Evolutionary conservation across 2,797 vertebrate species (phyloP), one percentile per base, ranked within the genome.

Genomic region (Enteromius unitaeniatus): DNA sequence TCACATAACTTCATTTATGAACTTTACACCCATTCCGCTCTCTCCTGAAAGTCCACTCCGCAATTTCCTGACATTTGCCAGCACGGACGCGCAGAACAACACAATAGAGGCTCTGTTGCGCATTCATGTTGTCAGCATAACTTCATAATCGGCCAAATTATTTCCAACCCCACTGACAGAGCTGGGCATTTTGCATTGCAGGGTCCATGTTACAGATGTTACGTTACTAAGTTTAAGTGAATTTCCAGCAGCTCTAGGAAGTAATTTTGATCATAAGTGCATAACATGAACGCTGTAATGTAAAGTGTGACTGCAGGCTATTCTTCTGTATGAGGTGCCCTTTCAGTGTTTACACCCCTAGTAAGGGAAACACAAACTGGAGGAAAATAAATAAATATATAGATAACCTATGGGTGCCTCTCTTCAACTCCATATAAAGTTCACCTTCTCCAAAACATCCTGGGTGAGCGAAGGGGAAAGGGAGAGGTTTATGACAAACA

Each of bases 281-380:
- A 68, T 60, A 76, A 53, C 47, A 72, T 34, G 21, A 70, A 47
- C 37, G 51, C 45, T 78, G 51, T 49, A 47, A 78, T 60, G 75
- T 70, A 70, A 83, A n/a, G 13, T 77, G 75, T 51, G 17, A n/a
- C 51, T 21, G n/a, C 34, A 60, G 49, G 64, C 64, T 65, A 79
- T 72, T 70, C 68, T 77, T 81, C 78, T 87, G 86, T 85, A 88
- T 86, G 87, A 93, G 86, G 89, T 86, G 85, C 88, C 85, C 85
- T 87, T 85, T 85, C 91, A 88, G 94, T 95, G 94, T 95, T 96
- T 95, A 96, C 95, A 95, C 93, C 93, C 93, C 92, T 87, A 90
- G 86, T 88, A 84, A 91, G 91, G 93, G 92, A 88, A 89, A 93
- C 92, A 84, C 82, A 94, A 94, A 95, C 95, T 96, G 95, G 94